Evolutionary conservation across 2,113 vertebrate species (phyloP).

Genomic region (Boleophthalmus pectinirostris): DNA sequence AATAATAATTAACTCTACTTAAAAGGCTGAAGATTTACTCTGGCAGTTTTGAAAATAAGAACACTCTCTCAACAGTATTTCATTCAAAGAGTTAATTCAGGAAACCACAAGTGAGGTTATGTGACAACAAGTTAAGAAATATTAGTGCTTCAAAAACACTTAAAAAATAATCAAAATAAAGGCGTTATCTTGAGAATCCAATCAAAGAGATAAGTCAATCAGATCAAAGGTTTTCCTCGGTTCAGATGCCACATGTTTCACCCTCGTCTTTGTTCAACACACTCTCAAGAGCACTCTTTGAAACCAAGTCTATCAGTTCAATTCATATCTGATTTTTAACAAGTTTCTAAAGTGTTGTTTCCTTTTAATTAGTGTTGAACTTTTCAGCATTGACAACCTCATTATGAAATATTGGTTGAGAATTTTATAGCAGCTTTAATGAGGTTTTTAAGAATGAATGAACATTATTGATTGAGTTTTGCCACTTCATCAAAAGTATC

Average conservation of each 20-base stretch:
- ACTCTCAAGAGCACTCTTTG: slow-evolving; percentile 27
- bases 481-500: background rate
- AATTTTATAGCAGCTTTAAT: background rate
- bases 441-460: background rate
- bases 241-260: slow-evolving; percentile 23
- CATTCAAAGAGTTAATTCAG: background rate
- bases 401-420: background rate
- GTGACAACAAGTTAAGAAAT: background rate
- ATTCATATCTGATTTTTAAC: slow-evolving; percentile 10
- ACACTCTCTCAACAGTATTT: background rate
- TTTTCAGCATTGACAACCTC: slow-evolving; percentile 16
- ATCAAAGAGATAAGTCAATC: slow-evolving; percentile 51
- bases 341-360: slow-evolving; percentile 17
- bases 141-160: background rate
- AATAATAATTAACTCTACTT: background rate
- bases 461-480: background rate
- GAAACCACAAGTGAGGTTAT: background rate
- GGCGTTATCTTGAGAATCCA: slow-evolving; percentile 29
- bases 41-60: background rate
- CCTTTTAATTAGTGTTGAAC: slow-evolving; percentile 11
- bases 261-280: slow-evolving; percentile 28
- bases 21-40: background rate
- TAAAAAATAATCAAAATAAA: slow-evolving; percentile 5
- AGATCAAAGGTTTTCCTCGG: slow-evolving; percentile 37
- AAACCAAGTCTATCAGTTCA: slow-evolving; percentile 9